Evolutionary conservation across 2,888 invertebrate genomes (phyloP), one percentile per base, ranked within the genome.

Genomic region (Andrena flavipes): DNA sequence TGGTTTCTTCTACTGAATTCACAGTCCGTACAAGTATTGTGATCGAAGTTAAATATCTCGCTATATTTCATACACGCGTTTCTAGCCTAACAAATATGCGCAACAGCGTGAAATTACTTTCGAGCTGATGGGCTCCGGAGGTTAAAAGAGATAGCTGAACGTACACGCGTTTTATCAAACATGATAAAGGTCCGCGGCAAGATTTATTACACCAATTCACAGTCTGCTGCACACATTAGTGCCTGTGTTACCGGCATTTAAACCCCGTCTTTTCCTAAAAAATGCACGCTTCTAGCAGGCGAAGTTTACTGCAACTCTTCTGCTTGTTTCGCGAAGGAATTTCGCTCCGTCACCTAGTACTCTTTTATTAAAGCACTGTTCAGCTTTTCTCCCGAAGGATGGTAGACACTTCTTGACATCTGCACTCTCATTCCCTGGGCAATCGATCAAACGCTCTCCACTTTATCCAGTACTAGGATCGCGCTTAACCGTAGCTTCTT

Each of bases 391-490:
- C n/a, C 42, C 30, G 51, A 20, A 60, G 60, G 42, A 42, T 23
- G 51, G 16, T 13, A 29, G 30, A 62, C 74, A 67, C 35, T 74
- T 26, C 35, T 73, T 67, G 59, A 51, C 54, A 63, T 69, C 42
- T 63, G 26, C 63, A 23, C 13, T 48, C 42, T 68, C 30, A 6
- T 42, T 20, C 23, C n/a, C 26, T 51, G 54, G 33, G 62, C 56
- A 26, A 70, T 76, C 79, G 30, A 80, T 80, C 77, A 70, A 64
- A 49, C 35, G 2, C 26, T 59, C 59, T 70, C 64, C 63, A 51
- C 49, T 69, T 70, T 51, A 51, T 54, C 65, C 33, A 4, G 62
- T 10, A 16, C 13, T 48, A 23, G 42, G 20, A 70, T 54, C 42
- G 49, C 16, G 51, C 33, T 51, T 30, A 54, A 48, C 6, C 5